Base-by-base conservation (phyloP, 2,888 invertebrate genomes). In the Lacanobia oleracea region DNA sequence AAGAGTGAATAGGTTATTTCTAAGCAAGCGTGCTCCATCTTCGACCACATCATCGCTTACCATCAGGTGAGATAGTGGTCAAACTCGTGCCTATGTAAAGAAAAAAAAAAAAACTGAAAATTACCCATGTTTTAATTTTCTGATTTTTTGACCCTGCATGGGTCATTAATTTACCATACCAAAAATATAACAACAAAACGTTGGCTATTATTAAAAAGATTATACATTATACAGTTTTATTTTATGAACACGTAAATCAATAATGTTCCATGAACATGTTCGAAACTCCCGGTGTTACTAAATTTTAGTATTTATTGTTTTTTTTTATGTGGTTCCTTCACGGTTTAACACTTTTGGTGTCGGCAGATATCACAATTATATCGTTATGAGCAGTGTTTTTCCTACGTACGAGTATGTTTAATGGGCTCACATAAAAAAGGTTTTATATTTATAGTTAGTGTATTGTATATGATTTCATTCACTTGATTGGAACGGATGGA, bases 201-300 rank as follows among this genome's bases (percentile, higher is more conserved):
- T 45, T 69, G 21, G 59, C 3, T 48, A 12, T 45, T 27, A 33
- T 59, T 21, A 21, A 40, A 40, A 69, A 50, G 12, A 27, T 37
- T 14, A 8, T 12, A 43, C 7, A 27, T 37, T 14, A 8, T 12
- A 43, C 7, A 54, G 16, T 40, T 43, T 0, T 8, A 23, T 73
- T 73, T 48, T 7, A 72, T 8, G 18, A 23, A 0, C 0, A 9
- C 0, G 16, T 53, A 6, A 18, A 53, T 12, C 12, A 2, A n/a
- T 60, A 16, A 45, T 45, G n/a, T 53, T 53, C 0, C 21, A 59
- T 14, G 14, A 72, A 14, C 48, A 33, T 73, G 23, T 45, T 37
- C 9, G 4, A n/a, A 54, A 60, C 67, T 73, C 21, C 60, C 16
- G 27, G 67, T 37, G 67, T 74, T 74, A 56, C 67, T 74, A 0